Base-by-base conservation (phyloP, 2,113 vertebrate species). In the Vulpes vulpes region DNA sequence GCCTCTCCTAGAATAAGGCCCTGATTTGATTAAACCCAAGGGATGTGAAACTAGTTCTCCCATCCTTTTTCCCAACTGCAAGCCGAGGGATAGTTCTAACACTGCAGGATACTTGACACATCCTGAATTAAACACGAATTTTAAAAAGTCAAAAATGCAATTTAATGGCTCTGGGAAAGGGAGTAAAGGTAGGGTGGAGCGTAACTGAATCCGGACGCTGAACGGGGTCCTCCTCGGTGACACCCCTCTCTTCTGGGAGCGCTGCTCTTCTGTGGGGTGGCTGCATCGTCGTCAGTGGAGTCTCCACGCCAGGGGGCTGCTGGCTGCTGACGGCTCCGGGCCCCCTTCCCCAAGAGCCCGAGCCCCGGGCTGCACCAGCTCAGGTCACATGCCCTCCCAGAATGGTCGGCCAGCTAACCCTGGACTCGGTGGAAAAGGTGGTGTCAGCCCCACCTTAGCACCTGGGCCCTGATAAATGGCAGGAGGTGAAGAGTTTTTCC, bases 151-250 rank as follows among this genome's bases (percentile, higher is more conserved):
- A 78, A 59, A 89, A 53, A 25, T 51, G 14, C 27, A 20, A 35
- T 57, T 11, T 17, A n/a, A 4, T n/a, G 7, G 19, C 22, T 81
- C 71, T 20, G 20, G 71, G 51, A 17, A 1, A 19, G n/a, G 38
- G 15, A 83, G 8, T 15, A 25, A 49, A 78, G 15, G 3, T 9
- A 0, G n/a, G 60, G n/a, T 8, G 12, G 19, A 49, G 35, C 12
- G 25, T 2, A 22, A 5, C 0, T 0, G 6, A 49, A 53, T 32
- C 43, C 25, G 38, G 43, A 32, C 2, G 27, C 15, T 2, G 11
- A 6, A 0, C 23, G 11, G 59, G 8, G 5, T 78, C 74, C 25
- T 8, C 12, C 11, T 53, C 0, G 0, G 16, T 30, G 73, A 4
- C 5, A 1, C 4, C 3, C 20, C 11, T 71, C 30, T 55, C 43